Conservation (phyloP, 1,140 invertebrate genomes). For the Archegozetes longisetosus region DNA sequence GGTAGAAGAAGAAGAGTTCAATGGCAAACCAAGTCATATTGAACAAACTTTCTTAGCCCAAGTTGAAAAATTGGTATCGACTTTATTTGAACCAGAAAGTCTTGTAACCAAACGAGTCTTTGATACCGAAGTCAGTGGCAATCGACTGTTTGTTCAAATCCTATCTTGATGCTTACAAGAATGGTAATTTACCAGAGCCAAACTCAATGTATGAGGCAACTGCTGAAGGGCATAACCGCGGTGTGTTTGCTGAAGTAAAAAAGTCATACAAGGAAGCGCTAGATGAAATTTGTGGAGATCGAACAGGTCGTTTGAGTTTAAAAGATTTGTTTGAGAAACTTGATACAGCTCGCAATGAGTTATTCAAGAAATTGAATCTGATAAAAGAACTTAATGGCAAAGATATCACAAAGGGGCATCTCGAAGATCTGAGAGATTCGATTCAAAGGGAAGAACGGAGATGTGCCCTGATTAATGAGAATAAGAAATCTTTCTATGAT, state of each 20-base stretch:
- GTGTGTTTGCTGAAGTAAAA: constrained; percentile 80
- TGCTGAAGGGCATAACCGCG: constrained; percentile 91
- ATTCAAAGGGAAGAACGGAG: too few species aligned
- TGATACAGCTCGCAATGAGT: too few species aligned
- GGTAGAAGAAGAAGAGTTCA: constrained; percentile 87
- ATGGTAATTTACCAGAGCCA: constrained; percentile 56
- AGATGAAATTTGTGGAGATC: constrained; percentile 68
- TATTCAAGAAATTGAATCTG: too few species aligned
- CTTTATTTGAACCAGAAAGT: constrained; percentile 72
- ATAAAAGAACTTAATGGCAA: too few species aligned
- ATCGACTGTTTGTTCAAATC: constrained; percentile 80
- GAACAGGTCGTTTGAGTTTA: too few species aligned
- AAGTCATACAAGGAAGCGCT: constrained; percentile 74
- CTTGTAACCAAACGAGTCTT: constrained; percentile 90
- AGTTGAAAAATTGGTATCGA: constrained; percentile 66
- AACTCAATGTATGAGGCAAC: constrained; percentile 97
- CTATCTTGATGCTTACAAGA: constrained; percentile 26
- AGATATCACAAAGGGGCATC: too few species aligned
- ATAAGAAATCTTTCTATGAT: too few species aligned
- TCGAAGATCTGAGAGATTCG: too few species aligned
- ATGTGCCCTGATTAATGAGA: too few species aligned
- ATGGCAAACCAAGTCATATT: constrained; percentile 84
- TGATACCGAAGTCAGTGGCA: constrained; percentile 74
- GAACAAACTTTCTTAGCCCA: constrained; percentile 79
- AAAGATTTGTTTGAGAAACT: too few species aligned